Percentiles rank a stretch among this genome's conserved stretches.
Conservation (phyloP, 2,113 vertebrate genomes). For the Phyllopteryx taeniolatus region DNA sequence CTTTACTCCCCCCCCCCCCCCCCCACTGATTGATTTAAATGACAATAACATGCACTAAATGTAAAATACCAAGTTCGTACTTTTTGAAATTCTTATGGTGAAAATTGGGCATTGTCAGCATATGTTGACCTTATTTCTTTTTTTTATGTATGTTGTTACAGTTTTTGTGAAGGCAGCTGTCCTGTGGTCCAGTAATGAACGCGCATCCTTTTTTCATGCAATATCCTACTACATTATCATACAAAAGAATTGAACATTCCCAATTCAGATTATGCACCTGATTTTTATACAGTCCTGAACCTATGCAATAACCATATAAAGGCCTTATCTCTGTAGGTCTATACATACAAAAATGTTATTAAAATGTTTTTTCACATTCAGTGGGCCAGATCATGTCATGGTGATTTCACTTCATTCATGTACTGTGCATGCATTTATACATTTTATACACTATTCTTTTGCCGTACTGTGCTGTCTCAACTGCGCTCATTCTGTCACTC, state of each 20-base stretch:
- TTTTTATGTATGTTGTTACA: too few relatives aligned
- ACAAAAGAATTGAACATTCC: not conserved
- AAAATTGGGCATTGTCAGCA: too few relatives aligned
- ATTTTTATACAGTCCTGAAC: not conserved
- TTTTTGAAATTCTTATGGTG: too few relatives aligned
- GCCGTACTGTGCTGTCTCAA: conserved; percentile 23
- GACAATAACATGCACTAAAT: too few relatives aligned
- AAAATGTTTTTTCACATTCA: not conserved
- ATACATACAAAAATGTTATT: not conserved
- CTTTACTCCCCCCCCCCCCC: too few relatives aligned
- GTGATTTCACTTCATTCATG: not conserved
- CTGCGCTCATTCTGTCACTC: conserved; percentile 62
- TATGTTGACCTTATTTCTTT: too few relatives aligned
- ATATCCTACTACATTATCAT: not conserved
- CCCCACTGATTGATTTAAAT: not conserved
- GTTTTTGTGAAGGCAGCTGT: too few relatives aligned
- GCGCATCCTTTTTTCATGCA: not conserved
- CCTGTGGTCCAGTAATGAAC: too few relatives aligned
- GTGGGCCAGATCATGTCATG: too few relatives aligned
- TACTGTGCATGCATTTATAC: not conserved
- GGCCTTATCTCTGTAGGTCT: not conserved
- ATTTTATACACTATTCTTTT: not conserved
- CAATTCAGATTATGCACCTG: not conserved
- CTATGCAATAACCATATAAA: not conserved
- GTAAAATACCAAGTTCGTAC: too few relatives aligned